Evolutionary conservation across 1,140 invertebrate species (phyloP), one percentile per base, ranked within the genome.

Genomic region (Drosophila obscura): DNA sequence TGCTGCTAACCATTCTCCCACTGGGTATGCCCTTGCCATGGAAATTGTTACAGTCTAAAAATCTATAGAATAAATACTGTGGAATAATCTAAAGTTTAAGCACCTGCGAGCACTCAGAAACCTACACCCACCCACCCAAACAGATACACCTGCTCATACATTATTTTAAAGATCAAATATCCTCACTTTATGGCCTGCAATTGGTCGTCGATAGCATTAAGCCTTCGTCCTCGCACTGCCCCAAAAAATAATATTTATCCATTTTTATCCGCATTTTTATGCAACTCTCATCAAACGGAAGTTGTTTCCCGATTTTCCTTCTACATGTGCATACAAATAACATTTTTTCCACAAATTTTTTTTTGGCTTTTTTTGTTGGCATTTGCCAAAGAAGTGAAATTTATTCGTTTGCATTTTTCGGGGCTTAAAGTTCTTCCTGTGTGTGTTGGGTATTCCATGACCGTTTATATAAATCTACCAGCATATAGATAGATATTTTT

Each of bases 211-310:
- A 19, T 19, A 19, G 46, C 46, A 46, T 35, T 50, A 62, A 51
- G 62, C 19, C 26, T 60, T 31, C 22, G 41, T 66, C 15, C 16
- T 13, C 15, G 39, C 44, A 6, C 4, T 48, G 58, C 8, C 7
- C 59, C 50, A 64, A 61, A 66, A 66, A 43, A 44, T 15, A 67
- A 39, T 39, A 39, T 39, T 67, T 67, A 45, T 66, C 62, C 64
- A 53, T 67, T 67, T 66, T 66, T 61, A 67, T 66, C 61, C 64
- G 64, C 28, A 52, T 67, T 67, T 67, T 67, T 67, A 67, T 67
- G 64, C 61, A 66, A 45, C 64, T 67, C 64, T 53, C 64, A 67
- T 66, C 64, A 45, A 67, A 66, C 64, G 64, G 64, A 67, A 67
- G 61, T 66, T 67, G 64, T 67, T 67, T 67, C 64, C 48, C 61